Conservation (phyloP, 2,888 invertebrate species). For the Timema cristinae region DNA sequence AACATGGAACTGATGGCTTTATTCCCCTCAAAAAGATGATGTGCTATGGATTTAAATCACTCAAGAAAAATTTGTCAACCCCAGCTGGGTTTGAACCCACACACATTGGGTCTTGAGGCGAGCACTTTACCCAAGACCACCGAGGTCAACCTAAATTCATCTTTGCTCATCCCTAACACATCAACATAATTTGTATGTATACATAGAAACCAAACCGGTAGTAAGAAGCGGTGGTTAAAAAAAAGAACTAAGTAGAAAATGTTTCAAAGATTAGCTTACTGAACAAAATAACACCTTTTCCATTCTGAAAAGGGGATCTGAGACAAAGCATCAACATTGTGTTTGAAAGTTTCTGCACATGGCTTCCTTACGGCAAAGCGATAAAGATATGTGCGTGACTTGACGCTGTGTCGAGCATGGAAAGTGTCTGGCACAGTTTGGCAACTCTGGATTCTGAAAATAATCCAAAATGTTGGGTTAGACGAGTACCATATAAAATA, state of each 20-base stretch:
- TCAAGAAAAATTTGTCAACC: too few species aligned
- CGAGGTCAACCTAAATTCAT: too few species aligned
- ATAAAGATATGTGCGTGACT: slow-evolving; percentile 71
- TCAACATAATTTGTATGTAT: too few species aligned
- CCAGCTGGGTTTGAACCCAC: too few species aligned
- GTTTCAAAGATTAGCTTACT: slow-evolving; percentile 47
- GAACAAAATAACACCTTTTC: slow-evolving; percentile 56
- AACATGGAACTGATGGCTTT: too few species aligned
- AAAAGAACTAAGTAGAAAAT: not conserved
- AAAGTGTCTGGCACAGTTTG: slow-evolving; percentile 62
- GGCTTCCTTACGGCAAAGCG: slow-evolving; percentile 59
- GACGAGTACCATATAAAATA: not conserved
- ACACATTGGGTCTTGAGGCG: too few species aligned
- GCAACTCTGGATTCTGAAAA: slow-evolving; percentile 39
- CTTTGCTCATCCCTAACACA: too few species aligned
- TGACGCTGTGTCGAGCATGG: slow-evolving; percentile 61
- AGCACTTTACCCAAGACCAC: too few species aligned
- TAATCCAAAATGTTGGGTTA: not conserved
- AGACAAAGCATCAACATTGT: slow-evolving; percentile 35
- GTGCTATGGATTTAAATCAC: too few species aligned
- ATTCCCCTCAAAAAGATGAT: too few species aligned
- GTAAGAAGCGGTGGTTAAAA: not conserved
- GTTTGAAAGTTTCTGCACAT: slow-evolving; percentile 22
- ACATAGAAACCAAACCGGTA: too few species aligned
- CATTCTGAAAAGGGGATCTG: slow-evolving; percentile 64